These are phyloP conservation scores for Chondrilla cf. caribensis DNA, from an alignment of 37 sponge, comb jelly and placozoan genomes.

Conservation along the genomic window DNA sequence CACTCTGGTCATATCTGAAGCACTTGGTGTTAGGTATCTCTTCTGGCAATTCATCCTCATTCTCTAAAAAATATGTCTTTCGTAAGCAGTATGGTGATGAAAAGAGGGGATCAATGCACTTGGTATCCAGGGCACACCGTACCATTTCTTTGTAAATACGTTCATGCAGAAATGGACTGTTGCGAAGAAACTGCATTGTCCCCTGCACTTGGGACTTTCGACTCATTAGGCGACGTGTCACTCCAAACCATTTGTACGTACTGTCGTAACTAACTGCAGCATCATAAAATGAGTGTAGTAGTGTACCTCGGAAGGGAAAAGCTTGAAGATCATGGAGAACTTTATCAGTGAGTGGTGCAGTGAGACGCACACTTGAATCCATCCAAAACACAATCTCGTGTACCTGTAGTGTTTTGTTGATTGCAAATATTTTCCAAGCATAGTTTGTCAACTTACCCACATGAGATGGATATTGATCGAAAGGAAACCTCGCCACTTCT, in stretches of 20 bases:
- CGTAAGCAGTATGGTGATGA: not conserved
- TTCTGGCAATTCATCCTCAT: not conserved
- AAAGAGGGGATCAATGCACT: constrained; percentile 1
- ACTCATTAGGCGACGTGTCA: not conserved
- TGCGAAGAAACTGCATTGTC: not conserved
- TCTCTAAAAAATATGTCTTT: no score
- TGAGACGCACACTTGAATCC: constrained; percentile 32
- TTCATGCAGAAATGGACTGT: not conserved
- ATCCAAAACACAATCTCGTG: constrained; percentile 34
- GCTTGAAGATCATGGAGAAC: not conserved
- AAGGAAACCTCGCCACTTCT: constrained; percentile 27
- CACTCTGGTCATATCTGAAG: no score
- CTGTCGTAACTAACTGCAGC: not conserved
- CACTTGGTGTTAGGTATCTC: no score
- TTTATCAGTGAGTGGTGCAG: not conserved
- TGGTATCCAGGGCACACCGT: constrained; percentile 15
- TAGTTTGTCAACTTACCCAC: not conserved
- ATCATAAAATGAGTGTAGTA: constrained; percentile 8
- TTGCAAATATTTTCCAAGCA: constrained; percentile 27
- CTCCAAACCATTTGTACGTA: not conserved
- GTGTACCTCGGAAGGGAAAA: not conserved
- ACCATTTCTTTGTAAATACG: not conserved
- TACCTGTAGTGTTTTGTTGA: not conserved
- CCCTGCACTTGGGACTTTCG: not conserved
- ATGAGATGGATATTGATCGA: constrained; percentile 16